These are phyloP conservation scores for Pholis gunnellus DNA, from an alignment of 2,113 vertebrate species.

Conservation along the genomic window DNA sequence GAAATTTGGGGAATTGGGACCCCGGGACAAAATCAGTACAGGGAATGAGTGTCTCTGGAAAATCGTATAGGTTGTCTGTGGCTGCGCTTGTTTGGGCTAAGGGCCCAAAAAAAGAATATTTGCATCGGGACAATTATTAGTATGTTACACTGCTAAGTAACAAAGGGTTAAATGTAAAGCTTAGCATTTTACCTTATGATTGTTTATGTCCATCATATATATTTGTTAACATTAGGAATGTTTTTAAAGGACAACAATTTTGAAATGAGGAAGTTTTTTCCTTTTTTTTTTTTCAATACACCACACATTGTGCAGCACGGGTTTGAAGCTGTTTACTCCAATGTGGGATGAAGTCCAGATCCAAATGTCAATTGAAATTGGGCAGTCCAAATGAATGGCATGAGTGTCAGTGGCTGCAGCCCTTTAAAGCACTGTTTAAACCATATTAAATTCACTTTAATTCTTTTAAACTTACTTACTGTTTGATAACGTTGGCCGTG, in stretches of 20 bases:
- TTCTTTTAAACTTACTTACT: constrained; percentile 14
- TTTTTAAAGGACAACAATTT: background rate
- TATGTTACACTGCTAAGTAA: too few species aligned
- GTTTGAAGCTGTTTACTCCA: too few species aligned
- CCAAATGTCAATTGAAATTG: constrained; percentile 32
- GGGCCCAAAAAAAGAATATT: too few species aligned
- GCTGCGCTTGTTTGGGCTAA: too few species aligned
- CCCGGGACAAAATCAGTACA: too few species aligned
- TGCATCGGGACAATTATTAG: too few species aligned
- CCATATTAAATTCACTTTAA: constrained; percentile 40
- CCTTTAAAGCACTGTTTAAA: constrained; percentile 24
- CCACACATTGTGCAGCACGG: too few species aligned
- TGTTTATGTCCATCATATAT: background rate
- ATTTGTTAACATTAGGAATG: background rate
- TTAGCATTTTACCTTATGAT: background rate
- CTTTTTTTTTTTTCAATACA: too few species aligned
- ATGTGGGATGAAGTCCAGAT: constrained; percentile 26
- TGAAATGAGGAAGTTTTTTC: background rate
- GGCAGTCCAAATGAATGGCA: constrained; percentile 28
- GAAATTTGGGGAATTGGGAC: too few species aligned
- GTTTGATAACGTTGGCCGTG: background rate
- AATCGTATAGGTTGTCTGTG: too few species aligned
- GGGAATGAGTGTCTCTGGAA: too few species aligned
- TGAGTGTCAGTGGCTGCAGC: background rate
- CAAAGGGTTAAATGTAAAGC: background rate